Evolutionary conservation across 2,888 invertebrate genomes (phyloP), one percentile per base, ranked within the genome.

Genomic region (Trichogramma dendrolimi): DNA sequence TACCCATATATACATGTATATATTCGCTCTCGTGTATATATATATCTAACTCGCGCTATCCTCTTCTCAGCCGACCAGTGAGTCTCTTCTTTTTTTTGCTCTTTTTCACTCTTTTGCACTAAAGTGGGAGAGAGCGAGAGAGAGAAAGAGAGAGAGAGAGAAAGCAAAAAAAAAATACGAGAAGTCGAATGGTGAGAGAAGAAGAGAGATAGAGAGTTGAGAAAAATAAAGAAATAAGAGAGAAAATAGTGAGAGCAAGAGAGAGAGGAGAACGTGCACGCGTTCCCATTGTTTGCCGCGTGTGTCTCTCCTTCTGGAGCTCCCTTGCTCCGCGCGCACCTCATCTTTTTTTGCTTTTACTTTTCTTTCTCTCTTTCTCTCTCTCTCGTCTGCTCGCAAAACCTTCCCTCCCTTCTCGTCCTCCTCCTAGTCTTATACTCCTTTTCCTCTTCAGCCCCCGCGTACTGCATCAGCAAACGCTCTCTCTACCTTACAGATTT

Each of bases 231-330:
- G 40, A 40, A 38, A 39, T 47, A 6, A 44, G 51, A 53, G 14
- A 46, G 49, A 40, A 58, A 60, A 41, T 56, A 64, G 65, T 56
- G 65, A 55, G 57, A 61, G 62, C 54, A 61, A 63, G 60, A 64
- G 67, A 58, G 59, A 49, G 55, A 49, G 63, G 60, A 60, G 70
- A 70, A 68, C 66, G 73, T 76, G 75, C 76, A 76, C 77, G 76
- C 77, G 76, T 73, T 76, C 72, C 74, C 75, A 77, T 78, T 77
- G 77, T 77, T 77, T 76, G 76, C 75, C 74, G 73, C 77, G 75
- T 75, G 76, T 75, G 72, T 76, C 74, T 75, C 73, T 70, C 67
- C 67, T 65, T 55, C 62, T 27, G 27, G 27, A 27, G 27, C 27
- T 27, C 27, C 27, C 59, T 63, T 62, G 63, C 67, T 61, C 61